Evolutionary conservation across 2,797 vertebrate species (phyloP).

Genomic region (Cyclura pinguis): DNA sequence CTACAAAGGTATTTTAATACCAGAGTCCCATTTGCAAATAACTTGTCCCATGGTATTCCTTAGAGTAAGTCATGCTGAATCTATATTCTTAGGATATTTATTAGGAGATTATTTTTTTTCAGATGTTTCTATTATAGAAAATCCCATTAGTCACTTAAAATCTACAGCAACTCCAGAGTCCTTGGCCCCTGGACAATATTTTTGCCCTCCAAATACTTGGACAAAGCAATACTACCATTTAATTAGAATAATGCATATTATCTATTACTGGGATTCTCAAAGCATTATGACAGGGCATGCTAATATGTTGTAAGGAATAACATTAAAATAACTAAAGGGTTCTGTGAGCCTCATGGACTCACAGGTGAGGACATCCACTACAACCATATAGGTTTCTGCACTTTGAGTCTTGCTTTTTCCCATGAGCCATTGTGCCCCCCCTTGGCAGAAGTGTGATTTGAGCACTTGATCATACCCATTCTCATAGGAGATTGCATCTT

Average conservation of each 20-base stretch:
- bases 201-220: neutral
- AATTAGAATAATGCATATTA: neutral
- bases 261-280: neutral
- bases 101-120: neutral
- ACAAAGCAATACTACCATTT: neutral
- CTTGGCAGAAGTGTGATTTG: neutral
- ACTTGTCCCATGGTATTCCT: neutral
- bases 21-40: constrained; percentile 1
- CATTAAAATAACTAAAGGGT: neutral
- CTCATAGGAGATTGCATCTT: neutral
- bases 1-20: neutral
- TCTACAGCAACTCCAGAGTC: neutral
- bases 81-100: neutral
- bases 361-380: neutral
- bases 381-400: neutral
- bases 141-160: neutral
- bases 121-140: neutral
- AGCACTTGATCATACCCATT: neutral
- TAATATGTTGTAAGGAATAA: neutral
- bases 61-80: neutral
- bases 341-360: neutral
- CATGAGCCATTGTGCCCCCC: neutral
- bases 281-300: neutral
- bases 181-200: neutral
- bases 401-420: neutral